Evolutionary conservation across 2,797 vertebrate genomes (phyloP), one percentile per base, ranked within the genome.

Genomic region (Aldrovandia affinis): DNA sequence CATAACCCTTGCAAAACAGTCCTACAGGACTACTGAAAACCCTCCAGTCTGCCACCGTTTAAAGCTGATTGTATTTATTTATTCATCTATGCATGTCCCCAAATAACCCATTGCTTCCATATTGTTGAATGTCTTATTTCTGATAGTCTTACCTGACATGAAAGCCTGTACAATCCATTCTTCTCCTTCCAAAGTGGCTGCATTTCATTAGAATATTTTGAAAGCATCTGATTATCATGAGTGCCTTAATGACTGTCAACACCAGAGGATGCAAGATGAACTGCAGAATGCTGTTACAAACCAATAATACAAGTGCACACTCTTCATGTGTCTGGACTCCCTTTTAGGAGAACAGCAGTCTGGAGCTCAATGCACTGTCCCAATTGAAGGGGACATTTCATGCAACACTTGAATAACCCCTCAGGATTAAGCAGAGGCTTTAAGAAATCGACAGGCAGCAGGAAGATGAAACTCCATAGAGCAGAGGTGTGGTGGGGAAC

Each of bases 211-310:
- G 30, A 39, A 42, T 28, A 0, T 73, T 42, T 73, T 42, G 3
- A 73, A 73, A 73, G 73, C 39, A 77, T 77, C 2, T n/a, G 42
- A 77, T 77, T 44, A 77, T 44, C 73, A 77, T 47, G 22, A 25
- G 42, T 25, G 10, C 22, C 8, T 47, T 1, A 77, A n/a, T 12
- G 22, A 47, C n/a, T 47, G 47, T 14, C 2, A 77, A 77, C 39
- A 77, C 39, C 22, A 22, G 36, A 42, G 68, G 36, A 73, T 39
- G 18, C 14, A n/a, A 47, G 39, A 18, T 5, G 42, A 39, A 42
- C 22, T 14, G 10, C 39, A 77, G 47, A 77, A 77, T 77, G 7
- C 22, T 77, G 20, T 70, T 33, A 2, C 20, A 36, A 42, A 39
- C 68, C 22, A 44, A 20, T 3, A 20, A 20, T 57, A 14, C 28